Conservation (phyloP, 2,113 vertebrate genomes). For the Monopterus albus region DNA sequence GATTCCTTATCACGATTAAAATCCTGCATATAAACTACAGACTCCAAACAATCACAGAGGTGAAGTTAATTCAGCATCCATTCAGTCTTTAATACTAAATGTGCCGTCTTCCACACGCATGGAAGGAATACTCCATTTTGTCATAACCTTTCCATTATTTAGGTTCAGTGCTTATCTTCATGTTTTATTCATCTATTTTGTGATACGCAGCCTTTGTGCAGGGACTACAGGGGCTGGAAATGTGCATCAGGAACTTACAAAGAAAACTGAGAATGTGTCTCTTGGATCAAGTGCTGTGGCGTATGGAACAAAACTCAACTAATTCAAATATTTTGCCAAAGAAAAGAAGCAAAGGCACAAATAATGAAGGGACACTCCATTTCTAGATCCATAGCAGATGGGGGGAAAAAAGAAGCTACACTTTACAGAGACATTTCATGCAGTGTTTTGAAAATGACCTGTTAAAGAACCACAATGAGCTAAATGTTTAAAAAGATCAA, state of each 20-base stretch:
- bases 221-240: constrained; percentile 37
- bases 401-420: background rate
- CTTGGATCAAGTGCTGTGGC: constrained; percentile 1
- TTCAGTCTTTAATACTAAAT: constrained; percentile 53
- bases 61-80: constrained; percentile 48
- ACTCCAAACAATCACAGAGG: constrained; percentile 14
- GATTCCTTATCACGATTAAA: constrained; percentile 8
- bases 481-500: constrained; percentile 62
- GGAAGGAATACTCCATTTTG: constrained; percentile 59
- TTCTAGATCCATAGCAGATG: constrained; percentile 29
- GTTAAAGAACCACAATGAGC: constrained; percentile 66
- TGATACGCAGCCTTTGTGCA: constrained; percentile 45
- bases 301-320: background rate
- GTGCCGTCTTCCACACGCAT: constrained; percentile 45
- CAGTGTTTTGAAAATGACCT: constrained; percentile 58
- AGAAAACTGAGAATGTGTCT: constrained; percentile 26
- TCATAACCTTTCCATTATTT: constrained; percentile 75
- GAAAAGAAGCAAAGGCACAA: constrained; percentile 7
- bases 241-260: constrained; percentile 10
- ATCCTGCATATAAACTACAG: constrained; percentile 4
- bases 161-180: constrained; percentile 59
- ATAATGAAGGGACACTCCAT: constrained; percentile 31
- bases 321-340: constrained; percentile 8
- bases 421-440: constrained; percentile 33
- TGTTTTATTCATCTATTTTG: constrained; percentile 75